Evolutionary conservation across 2,113 vertebrate genomes (phyloP).

Genomic region (Thoracochromis brauschi): DNA sequence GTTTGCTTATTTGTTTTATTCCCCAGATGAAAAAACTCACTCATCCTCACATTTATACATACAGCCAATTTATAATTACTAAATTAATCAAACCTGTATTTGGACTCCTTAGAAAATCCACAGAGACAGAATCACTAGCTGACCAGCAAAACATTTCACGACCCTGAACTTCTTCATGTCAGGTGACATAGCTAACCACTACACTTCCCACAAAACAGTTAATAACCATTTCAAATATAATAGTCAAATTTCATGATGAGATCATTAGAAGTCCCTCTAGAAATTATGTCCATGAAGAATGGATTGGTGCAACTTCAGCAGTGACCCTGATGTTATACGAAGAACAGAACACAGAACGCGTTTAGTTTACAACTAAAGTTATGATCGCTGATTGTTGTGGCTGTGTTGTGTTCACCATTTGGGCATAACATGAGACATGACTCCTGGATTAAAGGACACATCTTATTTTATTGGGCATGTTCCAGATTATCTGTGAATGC

Average conservation of each 20-base stretch:
- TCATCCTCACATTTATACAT: background rate
- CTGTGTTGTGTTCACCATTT: background rate
- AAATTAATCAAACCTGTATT: background rate
- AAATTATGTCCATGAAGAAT: background rate
- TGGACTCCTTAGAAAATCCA: no score
- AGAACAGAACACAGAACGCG: background rate
- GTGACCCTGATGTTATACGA: rapidly evolving
- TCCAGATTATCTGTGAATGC: background rate
- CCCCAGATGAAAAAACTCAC: background rate
- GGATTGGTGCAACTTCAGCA: background rate
- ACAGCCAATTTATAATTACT: background rate
- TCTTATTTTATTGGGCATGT: background rate
- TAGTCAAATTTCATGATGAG: background rate
- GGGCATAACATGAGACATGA: background rate
- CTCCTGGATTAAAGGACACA: rapidly evolving
- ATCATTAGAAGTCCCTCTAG: rapidly evolving
- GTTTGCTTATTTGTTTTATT: background rate
- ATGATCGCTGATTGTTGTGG: background rate
- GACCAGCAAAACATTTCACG: background rate
- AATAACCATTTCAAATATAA: background rate
- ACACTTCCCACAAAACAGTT: background rate
- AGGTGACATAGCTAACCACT: background rate
- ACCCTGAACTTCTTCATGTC: background rate
- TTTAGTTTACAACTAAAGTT: background rate
- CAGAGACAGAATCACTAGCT: background rate